Conservation (phyloP, 2,888 invertebrate genomes). For the Ochlodes sylvanus region DNA sequence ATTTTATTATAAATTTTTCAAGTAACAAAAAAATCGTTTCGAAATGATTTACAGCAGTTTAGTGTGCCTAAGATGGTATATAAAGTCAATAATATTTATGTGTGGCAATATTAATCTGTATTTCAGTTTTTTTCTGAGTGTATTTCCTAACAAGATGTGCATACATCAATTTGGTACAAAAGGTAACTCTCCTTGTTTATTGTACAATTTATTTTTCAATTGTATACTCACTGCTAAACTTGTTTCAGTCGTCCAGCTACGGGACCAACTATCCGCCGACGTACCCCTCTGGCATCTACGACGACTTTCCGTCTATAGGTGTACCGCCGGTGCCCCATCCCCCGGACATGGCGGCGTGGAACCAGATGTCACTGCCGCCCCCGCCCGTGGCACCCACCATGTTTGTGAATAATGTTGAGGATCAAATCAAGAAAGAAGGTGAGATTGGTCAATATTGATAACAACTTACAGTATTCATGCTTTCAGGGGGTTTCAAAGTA, state of each 20-base stretch:
- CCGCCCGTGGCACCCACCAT: conserved; percentile 52
- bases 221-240: not conserved
- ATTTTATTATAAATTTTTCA: no score
- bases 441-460: conserved; percentile 37
- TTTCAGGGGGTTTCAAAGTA: not conserved
- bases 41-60: no score
- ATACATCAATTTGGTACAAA: not conserved
- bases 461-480: not conserved
- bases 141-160: not conserved
- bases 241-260: conserved; percentile 51
- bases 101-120: not conserved
- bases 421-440: conserved; percentile 83
- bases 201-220: not conserved
- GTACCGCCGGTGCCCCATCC: conserved; percentile 54
- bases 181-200: conserved; percentile 3
- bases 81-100: not conserved
- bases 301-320: conserved; percentile 67
- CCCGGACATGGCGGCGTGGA: conserved; percentile 69
- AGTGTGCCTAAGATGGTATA: no score
- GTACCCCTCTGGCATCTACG: conserved; percentile 67
- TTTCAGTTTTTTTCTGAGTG: not conserved
- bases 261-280: conserved; percentile 60
- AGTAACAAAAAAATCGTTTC: no score
- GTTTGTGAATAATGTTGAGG: conserved; percentile 67
- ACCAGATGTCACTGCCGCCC: conserved; percentile 74